Evolutionary conservation across 2,797 vertebrate species (phyloP).

Genomic region (Mormyrus proboscirostris): DNA sequence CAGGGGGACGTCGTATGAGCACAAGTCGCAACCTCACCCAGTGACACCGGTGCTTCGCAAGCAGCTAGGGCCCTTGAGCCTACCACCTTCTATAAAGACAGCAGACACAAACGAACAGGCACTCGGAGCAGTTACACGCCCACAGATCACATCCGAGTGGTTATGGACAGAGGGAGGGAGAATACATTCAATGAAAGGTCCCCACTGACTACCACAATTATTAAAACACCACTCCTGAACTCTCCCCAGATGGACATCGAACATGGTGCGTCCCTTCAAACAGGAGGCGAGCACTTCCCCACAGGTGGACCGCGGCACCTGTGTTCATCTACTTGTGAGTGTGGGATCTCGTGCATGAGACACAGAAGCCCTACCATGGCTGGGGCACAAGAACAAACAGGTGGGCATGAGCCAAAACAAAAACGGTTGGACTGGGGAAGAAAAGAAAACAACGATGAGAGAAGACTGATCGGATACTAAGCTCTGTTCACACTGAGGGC

Average conservation of each 20-base stretch:
- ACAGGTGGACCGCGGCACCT: not conserved
- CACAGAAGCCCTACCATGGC: not conserved
- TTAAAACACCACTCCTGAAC: not conserved
- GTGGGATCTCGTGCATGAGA: not conserved
- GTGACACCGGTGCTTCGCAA: not conserved
- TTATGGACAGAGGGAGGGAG: not conserved
- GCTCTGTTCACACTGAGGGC: not conserved
- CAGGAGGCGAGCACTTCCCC: not conserved
- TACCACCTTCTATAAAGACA: not conserved
- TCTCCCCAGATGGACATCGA: not conserved
- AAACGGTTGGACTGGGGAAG: not conserved
- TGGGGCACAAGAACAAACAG: slow-evolving; percentile 1
- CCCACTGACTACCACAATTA: not conserved
- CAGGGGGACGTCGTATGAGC: not conserved
- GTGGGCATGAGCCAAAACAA: not conserved
- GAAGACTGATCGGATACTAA: not conserved
- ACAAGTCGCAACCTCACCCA: slow-evolving; percentile 10
- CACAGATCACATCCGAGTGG: not conserved
- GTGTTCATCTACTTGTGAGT: not conserved
- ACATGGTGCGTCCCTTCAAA: not conserved
- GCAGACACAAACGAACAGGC: not conserved
- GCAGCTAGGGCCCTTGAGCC: not conserved
- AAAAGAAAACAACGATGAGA: not conserved
- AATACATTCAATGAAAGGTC: not conserved
- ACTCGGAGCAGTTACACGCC: not conserved